Base-by-base conservation (phyloP, 2,888 invertebrate genomes). In the Troides oblongomaculatus region DNA sequence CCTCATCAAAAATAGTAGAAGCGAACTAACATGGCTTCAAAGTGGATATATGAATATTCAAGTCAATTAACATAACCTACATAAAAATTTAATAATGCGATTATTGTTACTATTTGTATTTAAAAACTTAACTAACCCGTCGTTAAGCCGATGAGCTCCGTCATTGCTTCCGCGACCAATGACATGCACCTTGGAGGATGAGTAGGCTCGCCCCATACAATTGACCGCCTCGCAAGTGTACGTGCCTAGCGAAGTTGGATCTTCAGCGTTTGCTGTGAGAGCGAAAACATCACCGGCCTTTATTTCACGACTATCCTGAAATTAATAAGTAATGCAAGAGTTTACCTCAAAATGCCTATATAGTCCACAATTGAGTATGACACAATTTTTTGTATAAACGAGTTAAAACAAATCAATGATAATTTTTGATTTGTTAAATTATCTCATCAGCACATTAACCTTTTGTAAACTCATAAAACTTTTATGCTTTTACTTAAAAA, bases 241-340 rank as follows among this genome's bases (percentile, higher is more conserved):
- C 0, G 96, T 96, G 39, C 97, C 97, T 69, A 97, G 90, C 0
- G 97, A 97, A 0, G 97, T 97, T 4, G 97, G 96, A 82, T 97
- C 97, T 71, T 96, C 95, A 0, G 96, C 95, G 82, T 96, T 96
- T 0, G 97, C 97, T 0, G 97, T 97, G 62, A 97, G 89, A 0
- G 97, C 97, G 81, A 97, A 97, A 46, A 97, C 96, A 83, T 97
- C 97, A 0, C 97, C 97, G 0, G 97, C 97, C 84, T 96, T 96
- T 74, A 97, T 97, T 85, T 97, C 97, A 74, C 95, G 95, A 72
- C 96, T 96, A 85, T 97, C 97, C 93, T 97, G 96, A 84, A 95
- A 76, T 58, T 58, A 25, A 25, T 64, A 43, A 25, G 50, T 50
- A 5, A 18, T 17, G 18, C 14, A 50, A 14, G 5, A 50, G 17